phyloP scores from a whole-genome alignment of 2,113 vertebrate genomes.

The Osmerus mordax region DNA sequence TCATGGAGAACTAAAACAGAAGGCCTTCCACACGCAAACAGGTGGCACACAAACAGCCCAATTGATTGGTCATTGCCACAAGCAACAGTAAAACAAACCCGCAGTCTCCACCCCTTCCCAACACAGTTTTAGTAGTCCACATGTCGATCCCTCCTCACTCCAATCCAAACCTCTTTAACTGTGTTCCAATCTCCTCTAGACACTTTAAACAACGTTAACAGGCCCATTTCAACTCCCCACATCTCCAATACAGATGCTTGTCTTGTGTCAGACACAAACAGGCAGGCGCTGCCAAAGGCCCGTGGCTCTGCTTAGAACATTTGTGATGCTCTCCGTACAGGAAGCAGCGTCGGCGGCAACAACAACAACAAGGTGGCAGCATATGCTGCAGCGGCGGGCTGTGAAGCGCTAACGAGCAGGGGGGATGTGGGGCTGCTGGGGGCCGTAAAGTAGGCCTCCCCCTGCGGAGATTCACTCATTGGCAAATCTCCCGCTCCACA shows the following conservation, averaged over 20 bases:
- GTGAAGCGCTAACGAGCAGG: conserved; percentile 64
- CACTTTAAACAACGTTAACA: conserved; percentile 13
- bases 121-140: too few species aligned
- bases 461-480: conserved; percentile 42
- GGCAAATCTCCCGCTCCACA: conserved; percentile 56
- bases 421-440: conserved; percentile 48
- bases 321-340: conserved; percentile 58
- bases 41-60: too few species aligned
- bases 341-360: conserved; percentile 42
- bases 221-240: conserved; percentile 22
- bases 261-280: conserved; percentile 51
- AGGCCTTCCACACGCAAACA: too few species aligned
- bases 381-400: conserved; percentile 59
- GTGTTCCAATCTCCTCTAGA: neutral
- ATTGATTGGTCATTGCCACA: too few species aligned
- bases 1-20: too few species aligned
- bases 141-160: neutral
- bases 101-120: too few species aligned
- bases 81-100: too few species aligned
- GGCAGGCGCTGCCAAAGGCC: conserved; percentile 46
- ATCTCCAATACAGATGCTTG: conserved; percentile 42
- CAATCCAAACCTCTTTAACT: neutral
- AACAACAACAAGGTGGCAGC: conserved; percentile 30
- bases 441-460: conserved; percentile 64
- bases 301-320: conserved; percentile 50